Evolutionary conservation across 2,888 invertebrate species (phyloP).

Genomic region (Augochlorella aurata): DNA sequence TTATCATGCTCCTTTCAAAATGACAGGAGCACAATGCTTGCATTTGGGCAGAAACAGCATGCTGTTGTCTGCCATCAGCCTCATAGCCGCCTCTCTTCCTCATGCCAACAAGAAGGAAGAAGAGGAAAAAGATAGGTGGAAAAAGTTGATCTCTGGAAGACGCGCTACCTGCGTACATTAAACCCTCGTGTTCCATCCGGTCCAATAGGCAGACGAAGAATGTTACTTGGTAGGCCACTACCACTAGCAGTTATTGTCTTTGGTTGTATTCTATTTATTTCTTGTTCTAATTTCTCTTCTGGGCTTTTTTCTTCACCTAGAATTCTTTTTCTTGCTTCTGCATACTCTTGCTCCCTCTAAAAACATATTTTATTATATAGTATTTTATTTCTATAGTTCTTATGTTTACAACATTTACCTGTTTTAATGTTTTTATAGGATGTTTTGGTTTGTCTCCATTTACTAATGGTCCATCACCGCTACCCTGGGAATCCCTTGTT

Average conservation of each 20-base stretch:
- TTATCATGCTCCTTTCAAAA: conserved; percentile 38
- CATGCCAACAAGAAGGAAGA: conserved; percentile 65
- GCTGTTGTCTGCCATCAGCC: conserved; percentile 74
- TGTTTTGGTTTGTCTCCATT: conserved; percentile 88
- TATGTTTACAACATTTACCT: conserved; percentile 69
- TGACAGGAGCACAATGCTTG: conserved; percentile 46
- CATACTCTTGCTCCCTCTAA: conserved; percentile 95
- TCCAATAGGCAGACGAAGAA: conserved; percentile 89
- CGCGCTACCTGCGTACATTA: conserved; percentile 86
- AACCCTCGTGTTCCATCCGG: conserved; percentile 91
- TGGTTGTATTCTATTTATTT: conserved; percentile 80
- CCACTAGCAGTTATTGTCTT: conserved; percentile 66
- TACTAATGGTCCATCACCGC: conserved; percentile 84
- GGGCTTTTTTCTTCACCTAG: conserved; percentile 92
- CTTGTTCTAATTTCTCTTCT: conserved; percentile 84
- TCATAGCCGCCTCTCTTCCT: conserved; percentile 77
- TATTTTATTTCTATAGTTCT: neutral
- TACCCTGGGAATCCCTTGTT: conserved; percentile 81
- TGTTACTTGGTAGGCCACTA: conserved; percentile 74
- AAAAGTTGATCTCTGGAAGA: conserved; percentile 65
- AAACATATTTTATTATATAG: conserved; percentile 18
- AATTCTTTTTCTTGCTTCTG: conserved; percentile 94
- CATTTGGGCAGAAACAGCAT: conserved; percentile 51
- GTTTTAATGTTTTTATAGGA: conserved; percentile 92
- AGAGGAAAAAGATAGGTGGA: conserved; percentile 75